phyloP scores from a whole-genome alignment of 1,140 invertebrate genomes.

The Eurytemora carolleeae region DNA sequence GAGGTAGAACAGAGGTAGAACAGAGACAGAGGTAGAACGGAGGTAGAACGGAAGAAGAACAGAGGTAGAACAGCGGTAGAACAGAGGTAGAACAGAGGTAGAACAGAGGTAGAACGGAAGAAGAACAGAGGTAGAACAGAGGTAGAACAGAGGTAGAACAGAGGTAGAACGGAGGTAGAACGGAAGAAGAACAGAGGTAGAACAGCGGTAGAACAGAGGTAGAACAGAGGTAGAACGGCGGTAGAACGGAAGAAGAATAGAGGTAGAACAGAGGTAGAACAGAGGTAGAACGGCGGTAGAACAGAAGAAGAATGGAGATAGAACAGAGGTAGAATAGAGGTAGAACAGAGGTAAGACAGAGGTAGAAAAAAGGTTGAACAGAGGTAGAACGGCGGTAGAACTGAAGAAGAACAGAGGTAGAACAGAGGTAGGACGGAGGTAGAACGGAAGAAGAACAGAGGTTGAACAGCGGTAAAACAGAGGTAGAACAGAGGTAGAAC shows the following conservation, averaged over 20 bases:
- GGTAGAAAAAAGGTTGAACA: not conserved
- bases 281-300: not conserved
- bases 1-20: not conserved
- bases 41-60: too few species aligned
- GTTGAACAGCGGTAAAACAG: not conserved
- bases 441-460: not conserved
- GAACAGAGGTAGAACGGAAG: not conserved
- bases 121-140: not conserved
- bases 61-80: not conserved
- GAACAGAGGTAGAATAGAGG: not conserved
- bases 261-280: not conserved
- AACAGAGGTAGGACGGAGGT: not conserved
- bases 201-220: not conserved
- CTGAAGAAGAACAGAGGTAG: not conserved
- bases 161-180: not conserved
- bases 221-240: not conserved
- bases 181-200: not conserved
- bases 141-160: not conserved
- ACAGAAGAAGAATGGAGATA: not conserved
- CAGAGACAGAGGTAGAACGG: not conserved
- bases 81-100: not conserved
- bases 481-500: not conserved
- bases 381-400: not conserved
- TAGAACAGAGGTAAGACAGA: not conserved
- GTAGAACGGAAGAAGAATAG: not conserved